Base-by-base conservation (phyloP, 2,888 invertebrate species). In the Ophion slaviceki region DNA sequence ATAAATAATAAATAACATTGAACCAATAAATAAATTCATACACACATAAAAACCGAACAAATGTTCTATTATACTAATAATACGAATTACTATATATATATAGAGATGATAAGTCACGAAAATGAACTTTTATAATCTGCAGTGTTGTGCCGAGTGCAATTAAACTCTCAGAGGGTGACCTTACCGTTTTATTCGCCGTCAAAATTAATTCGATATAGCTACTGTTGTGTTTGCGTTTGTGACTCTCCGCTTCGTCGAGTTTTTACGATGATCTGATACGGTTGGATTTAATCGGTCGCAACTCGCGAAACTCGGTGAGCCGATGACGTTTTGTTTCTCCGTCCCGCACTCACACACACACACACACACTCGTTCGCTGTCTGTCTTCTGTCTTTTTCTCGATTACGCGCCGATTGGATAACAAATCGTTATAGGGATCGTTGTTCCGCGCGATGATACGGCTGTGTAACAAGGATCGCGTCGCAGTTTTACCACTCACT, bases 291-390 rank as follows among this genome's bases (percentile, higher is more conserved):
- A 76, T 76, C 59, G 57, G 4, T n/a, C 17, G 62, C 47, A 47
- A n/a, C 32, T 32, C 45, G 32, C 53, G 70, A 32, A 47, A n/a
- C 64, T 74, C 47, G 83, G 79, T 83, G 83, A 79, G 83, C 75
- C 57, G 61, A 66, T 62, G 14, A 28, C 76, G 14, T 67, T n/a
- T 67, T 67, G 3, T 17, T 17, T 17, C 4, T 17, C 14, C 17
- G 2, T 17, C 53, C 3, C 53, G 0, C 53, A 2, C 53, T 4
- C 53, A 1, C 24, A 24, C 24, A 2, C 24, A 24, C 24, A 24
- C 24, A 24, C 24, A 24, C 24, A 24, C 24, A 14, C 53, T 11
- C 11, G 10, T 11, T 47, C 47, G 0, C 11, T 11, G 14, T 11
- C 47, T 11, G 0, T 47, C 47, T 47, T 11, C 11, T 3, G 1